Evolutionary conservation across 1,140 invertebrate genomes (phyloP).

Genomic region (Maniola jurtina): DNA sequence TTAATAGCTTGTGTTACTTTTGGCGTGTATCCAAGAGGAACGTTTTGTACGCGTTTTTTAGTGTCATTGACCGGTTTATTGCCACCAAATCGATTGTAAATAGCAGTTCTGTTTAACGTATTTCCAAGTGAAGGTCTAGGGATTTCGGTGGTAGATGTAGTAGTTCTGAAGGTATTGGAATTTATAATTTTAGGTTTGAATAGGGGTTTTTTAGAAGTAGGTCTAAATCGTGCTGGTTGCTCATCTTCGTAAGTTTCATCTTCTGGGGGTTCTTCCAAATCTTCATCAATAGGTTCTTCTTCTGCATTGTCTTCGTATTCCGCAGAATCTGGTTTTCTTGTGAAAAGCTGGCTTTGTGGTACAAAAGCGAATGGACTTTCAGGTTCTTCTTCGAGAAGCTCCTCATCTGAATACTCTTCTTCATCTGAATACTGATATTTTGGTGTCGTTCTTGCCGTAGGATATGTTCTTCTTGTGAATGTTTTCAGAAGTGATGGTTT

Average conservation of each 20-base stretch:
- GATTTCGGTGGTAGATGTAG: conserved; percentile 62
- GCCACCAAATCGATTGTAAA: conserved; percentile 50
- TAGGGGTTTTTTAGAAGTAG: conserved; percentile 51
- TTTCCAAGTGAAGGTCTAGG: conserved; percentile 42
- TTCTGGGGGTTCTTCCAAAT: conserved; percentile 51
- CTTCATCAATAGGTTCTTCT: conserved; percentile 40
- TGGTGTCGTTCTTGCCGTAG: conserved; percentile 58
- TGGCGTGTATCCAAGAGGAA: conserved; percentile 58
- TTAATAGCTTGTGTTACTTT: conserved; percentile 28
- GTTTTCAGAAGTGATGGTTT: conserved; percentile 60
- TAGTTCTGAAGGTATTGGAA: conserved; percentile 68
- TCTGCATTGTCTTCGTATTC: conserved; percentile 61
- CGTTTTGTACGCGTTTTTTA: conserved; percentile 70
- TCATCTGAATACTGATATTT: conserved; percentile 60
- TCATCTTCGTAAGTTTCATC: conserved; percentile 53
- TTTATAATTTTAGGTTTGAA: conserved; percentile 65
- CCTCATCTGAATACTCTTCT: conserved; percentile 73
- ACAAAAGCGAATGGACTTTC: conserved; percentile 75
- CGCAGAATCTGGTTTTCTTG: conserved; percentile 60
- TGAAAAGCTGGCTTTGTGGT: conserved; percentile 66
- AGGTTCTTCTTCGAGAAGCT: conserved; percentile 72
- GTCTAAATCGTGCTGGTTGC: conserved; percentile 37
- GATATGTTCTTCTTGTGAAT: conserved; percentile 64
- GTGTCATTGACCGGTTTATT: conserved; percentile 56
- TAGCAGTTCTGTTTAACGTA: conserved; percentile 56